Evolutionary conservation across 2,113 vertebrate species (phyloP), one percentile per base, ranked within the genome.

Genomic region (Chamaetylas fuelleborni): DNA sequence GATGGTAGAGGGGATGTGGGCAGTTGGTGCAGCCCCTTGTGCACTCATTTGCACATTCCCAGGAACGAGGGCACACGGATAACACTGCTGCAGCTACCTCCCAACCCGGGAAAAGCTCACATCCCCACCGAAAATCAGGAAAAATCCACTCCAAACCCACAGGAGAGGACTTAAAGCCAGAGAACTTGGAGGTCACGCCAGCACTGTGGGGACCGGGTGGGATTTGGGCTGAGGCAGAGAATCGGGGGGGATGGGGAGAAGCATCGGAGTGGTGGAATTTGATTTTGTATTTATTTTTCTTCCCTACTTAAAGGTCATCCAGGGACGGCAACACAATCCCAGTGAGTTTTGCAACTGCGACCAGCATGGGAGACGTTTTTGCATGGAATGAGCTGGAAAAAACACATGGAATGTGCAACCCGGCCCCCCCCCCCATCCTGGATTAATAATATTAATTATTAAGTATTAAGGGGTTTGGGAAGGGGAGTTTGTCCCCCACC

Each of bases 241-340:
- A 31, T 9, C 8, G 0, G 0, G 6, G 6, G 1, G 31, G 6
- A 23, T 7, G 47, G 47, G 56, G 38, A 73, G 70, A 19, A 18
- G 51, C 51, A 8, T 0, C 5, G 10, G 51, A 67, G 38, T 7
- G 54, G 38, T 3, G 2, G 40, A 38, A 81, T 60, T 58, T 7
- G 25, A n/a, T 16, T 76, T 82, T 74, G 40, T 76, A 34, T 70
- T 83, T 77, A 19, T 83, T 83, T 76, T 40, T 14, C 54, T 61
- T 76, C 79, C 62, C 33, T 34, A 7, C 24, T 66, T 62, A 92
- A 90, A 93, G 94, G 94, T 96, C 91, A 93, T 20, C 62, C 14
- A 34, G 86, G 96, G 96, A 95, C 91, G n/a, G 24, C 62, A 14
- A 66, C 85, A 33, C 23, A 3, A 89, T 28, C 70, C 14, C 38